A percentile compares a stretch with the other conserved stretches of the same genome.
Evolutionary conservation across 2,113 vertebrate species (phyloP).

Genomic region (Ornithorhynchus anatinus): DNA sequence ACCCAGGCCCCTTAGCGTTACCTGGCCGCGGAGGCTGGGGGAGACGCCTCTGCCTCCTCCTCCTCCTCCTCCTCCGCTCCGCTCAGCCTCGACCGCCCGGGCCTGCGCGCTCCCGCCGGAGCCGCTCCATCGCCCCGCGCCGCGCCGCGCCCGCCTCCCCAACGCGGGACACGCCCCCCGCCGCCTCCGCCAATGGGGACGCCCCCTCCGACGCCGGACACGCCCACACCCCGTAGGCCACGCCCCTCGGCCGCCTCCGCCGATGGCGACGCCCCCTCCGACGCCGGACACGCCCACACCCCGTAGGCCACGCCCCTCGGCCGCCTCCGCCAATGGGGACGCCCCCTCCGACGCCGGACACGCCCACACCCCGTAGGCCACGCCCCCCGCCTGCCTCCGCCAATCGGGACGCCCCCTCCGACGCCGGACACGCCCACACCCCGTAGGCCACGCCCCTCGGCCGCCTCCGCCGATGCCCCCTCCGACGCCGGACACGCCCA

Average conservation of each 20-base stretch:
- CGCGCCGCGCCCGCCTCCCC: neutral
- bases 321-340: neutral
- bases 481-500: no score
- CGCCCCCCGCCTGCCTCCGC: neutral
- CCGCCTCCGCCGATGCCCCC: no score
- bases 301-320: neutral
- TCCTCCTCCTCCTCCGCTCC: no score
- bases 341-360: neutral
- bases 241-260: neutral
- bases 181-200: neutral
- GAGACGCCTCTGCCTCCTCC: no score
- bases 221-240: neutral
- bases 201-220: neutral
- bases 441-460: no score
- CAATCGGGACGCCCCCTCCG: neutral
- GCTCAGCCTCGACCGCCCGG: no score
- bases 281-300: no score
- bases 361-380: no score
- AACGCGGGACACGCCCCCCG: neutral
- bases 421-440: neutral
- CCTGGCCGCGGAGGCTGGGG: no score
- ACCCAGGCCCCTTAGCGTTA: no score
- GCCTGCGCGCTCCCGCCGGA: neutral
- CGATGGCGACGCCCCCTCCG: accelerated
- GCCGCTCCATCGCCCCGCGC: neutral